Base-by-base conservation (phyloP, 2,888 invertebrate genomes). In the Parnassius orleans region DNA sequence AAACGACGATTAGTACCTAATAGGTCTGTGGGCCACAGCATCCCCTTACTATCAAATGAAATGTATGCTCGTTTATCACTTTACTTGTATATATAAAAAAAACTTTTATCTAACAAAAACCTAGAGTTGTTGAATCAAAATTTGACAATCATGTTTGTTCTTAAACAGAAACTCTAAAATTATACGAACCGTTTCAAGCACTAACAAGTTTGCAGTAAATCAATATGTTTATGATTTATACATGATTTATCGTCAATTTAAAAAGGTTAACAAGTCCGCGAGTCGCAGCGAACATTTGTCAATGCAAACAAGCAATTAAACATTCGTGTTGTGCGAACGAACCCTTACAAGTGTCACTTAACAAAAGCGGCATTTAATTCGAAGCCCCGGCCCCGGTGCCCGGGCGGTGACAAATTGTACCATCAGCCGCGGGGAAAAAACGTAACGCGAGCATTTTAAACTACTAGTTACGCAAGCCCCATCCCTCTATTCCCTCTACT, bases 271-370 rank as follows among this genome's bases (percentile, higher is more conserved):
- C 41, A 55, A 24, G 42, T 41, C 61, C 66, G 59, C 61, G 60
- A 53, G 59, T 73, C 33, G 61, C 47, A 10, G 15, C 12, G 15
- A 54, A 73, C 84, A 84, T 87, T 86, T 84, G 83, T 87, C 84
- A 86, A 66, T 76, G 78, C 80, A 86, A 87, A 87, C 86, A 87
- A 82, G 81, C 83, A 80, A 87, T 87, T 86, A 83, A 80, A 76
- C 73, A 76, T 71, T 72, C 65, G 68, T 69, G 65, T 66, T 69
- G 68, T 75, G 70, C 72, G 76, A 75, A 76, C 72, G 78, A 80
- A 79, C 84, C 87, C 87, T 76, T 78, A 76, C 81, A 80, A 85
- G 81, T 86, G 86, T 81, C 83, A 80, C 65, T 68, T 77, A 69
- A 82, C 84, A 86, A 84, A 76, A 70, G 77, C 72, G 74, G 73